Conservation (phyloP, 2,797 vertebrate genomes). For the Microcaecilia unicolor region DNA sequence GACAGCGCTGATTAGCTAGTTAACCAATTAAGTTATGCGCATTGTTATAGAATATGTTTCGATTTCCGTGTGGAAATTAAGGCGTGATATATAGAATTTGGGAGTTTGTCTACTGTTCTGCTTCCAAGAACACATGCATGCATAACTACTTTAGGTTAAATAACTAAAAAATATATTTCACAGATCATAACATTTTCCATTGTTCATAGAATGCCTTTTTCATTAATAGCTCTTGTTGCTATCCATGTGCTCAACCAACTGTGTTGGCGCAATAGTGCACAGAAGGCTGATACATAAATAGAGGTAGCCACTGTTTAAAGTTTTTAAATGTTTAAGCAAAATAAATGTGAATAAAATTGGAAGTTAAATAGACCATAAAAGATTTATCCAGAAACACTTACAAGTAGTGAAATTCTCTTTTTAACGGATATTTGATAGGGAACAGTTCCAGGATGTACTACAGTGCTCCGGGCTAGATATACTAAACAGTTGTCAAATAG, state of each 20-base stretch:
- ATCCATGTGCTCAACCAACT: background rate
- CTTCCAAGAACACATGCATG: background rate
- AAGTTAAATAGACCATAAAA: background rate
- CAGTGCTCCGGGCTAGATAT: too few relatives aligned
- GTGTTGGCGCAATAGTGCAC: background rate
- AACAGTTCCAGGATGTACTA: too few relatives aligned
- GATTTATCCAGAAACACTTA: too few relatives aligned
- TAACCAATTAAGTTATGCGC: too few relatives aligned
- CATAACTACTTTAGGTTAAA: slow-evolving; percentile 2
- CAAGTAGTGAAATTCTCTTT: too few relatives aligned
- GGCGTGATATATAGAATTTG: too few relatives aligned
- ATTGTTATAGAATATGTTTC: too few relatives aligned
- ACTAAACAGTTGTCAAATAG: too few relatives aligned
- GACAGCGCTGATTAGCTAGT: too few relatives aligned
- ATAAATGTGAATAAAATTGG: background rate
- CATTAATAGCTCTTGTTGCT: background rate
- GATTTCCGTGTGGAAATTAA: too few relatives aligned
- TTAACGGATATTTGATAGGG: too few relatives aligned
- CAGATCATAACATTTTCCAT: background rate
- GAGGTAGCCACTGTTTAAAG: background rate
- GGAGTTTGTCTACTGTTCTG: background rate
- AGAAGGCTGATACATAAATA: background rate
- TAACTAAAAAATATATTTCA: background rate
- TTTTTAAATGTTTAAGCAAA: background rate
- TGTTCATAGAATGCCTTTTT: background rate